Base-by-base conservation (phyloP, 1,140 invertebrate genomes). In the Heliconius hermathena region DNA sequence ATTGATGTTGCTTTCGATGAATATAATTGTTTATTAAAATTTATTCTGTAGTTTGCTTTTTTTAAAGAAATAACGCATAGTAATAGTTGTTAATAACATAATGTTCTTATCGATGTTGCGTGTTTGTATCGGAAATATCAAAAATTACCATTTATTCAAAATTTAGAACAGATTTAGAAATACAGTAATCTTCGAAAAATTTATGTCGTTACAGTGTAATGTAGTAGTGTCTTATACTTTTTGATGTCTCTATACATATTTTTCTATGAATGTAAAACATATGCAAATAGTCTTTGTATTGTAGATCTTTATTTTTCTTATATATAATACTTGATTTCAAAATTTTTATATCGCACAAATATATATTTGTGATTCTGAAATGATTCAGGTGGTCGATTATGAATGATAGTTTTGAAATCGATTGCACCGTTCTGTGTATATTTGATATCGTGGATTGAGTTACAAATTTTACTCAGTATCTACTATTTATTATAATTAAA, bases 181-280 rank as follows among this genome's bases (percentile, higher is more conserved):
- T 80, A 77, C 52, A 80, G 38, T 60, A 79, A 81, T 60, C 76
- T 74, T 76, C 78, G 71, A 78, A 75, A 57, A n/a, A 49, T 81
- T 70, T 79, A 77, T 79, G 57, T 79, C 57, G 84, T 84, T 83
- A 79, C 77, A 78, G 78, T 71, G 77, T 83, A 81, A 83, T 54
- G 81, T 83, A 85, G 82, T 85, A 81, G 81, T 81, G 84, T 86
- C 83, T 82, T 90, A 88, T 84, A 87, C 86, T 91, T 92, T 90
- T 90, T 90, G 88, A 90, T 91, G 89, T 89, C 76, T 85, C 86
- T 91, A 88, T 91, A 91, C 88, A 89, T 92, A 90, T 91, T 91
- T 92, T 92, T 92, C 89, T 91, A 92, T 91, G 86, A 74, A 85
- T 83, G 87, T 91, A 89, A 81, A 74, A 49, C 72, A 20, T 71